Evolutionary conservation across 2,888 invertebrate species (phyloP), one percentile per base, ranked within the genome.

Genomic region (Drosophila testacea): DNA sequence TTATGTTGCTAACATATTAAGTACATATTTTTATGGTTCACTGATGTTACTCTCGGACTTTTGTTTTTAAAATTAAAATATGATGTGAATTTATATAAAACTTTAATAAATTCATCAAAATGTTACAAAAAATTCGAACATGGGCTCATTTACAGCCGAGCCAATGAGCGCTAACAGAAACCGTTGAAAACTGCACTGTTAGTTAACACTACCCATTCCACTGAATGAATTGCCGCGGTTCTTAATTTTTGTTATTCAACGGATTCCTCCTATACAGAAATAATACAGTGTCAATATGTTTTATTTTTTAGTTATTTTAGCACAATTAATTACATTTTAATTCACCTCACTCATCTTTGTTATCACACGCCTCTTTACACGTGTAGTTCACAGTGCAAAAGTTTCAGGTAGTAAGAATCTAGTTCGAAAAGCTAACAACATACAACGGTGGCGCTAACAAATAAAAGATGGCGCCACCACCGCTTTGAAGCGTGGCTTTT

Each of bases 311-410:
- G 4, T 6, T 41, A 34, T 47, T 39, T 28, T 41, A 46, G 13
- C 16, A 52, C 52, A 39, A 10, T 32, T n/a, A n/a, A 38, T 54
- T 13, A 56, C 13, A 32, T 27, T 56, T 47, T 27, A 39, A 32
- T n/a, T 22, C 42, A 39, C 55, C 6, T n/a, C 30, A 32, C 22
- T 39, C 47, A 47, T 22, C 47, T 47, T 28, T 47, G 38, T 39
- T 42, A 6, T 13, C 39, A n/a, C 59, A 50, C 28, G 34, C 46
- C 32, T 27, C 47, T 7, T 32, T 47, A 16, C 62, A 63, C 57
- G 57, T 63, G 57, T 57, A 57, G 47, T 57, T 56, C 56, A 38
- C 22, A 22, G 22, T 22, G 22, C 22, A 2, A 22, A 22, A 22
- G 22, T 22, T 22, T 22, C 22, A 22, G 22, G 3, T 22, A 22